Evolutionary conservation across 2,888 invertebrate species (phyloP).

Genomic region (Melanostoma mellinum): DNA sequence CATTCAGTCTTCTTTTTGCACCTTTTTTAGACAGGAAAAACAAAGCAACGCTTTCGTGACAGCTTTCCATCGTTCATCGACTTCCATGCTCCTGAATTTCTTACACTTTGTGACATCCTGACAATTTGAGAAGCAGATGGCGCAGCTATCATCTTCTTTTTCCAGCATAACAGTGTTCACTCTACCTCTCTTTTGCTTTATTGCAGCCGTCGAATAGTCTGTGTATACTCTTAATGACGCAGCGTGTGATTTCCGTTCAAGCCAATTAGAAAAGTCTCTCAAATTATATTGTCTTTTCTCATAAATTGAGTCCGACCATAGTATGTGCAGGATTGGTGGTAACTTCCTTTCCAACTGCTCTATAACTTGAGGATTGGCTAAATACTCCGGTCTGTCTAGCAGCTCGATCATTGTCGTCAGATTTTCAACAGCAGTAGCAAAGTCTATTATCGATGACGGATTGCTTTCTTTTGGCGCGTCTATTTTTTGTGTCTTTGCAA

Average conservation of each 20-base stretch:
- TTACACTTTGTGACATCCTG: not conserved
- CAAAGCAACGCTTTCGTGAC: conserved; percentile 4
- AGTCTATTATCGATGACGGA: conserved; percentile 20
- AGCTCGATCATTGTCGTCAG: conserved; percentile 27
- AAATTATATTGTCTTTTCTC: not conserved
- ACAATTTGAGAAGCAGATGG: not conserved
- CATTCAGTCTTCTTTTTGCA: not conserved
- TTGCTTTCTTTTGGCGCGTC: conserved; percentile 8
- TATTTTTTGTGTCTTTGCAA: conserved; percentile 1
- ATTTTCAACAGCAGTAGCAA: conserved; percentile 25
- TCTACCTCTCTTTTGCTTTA: too few relatives aligned
- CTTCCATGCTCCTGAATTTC: not conserved
- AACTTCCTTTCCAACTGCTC: conserved; percentile 2
- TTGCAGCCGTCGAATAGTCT: too few relatives aligned
- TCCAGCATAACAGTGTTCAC: too few relatives aligned
- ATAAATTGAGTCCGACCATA: conserved; percentile 16
- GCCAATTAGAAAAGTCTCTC: conserved; percentile 3
- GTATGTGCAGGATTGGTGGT: conserved; percentile 9
- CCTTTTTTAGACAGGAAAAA: conserved; percentile 6
- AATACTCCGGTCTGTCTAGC: not conserved
- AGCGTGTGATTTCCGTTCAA: conserved; percentile 2
- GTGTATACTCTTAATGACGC: not conserved
- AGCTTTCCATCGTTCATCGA: conserved; percentile 3
- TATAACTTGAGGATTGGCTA: not conserved
- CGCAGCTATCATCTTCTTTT: not conserved